Conservation (phyloP, 2,888 invertebrate genomes). For the Chymomyza fuscimana region DNA sequence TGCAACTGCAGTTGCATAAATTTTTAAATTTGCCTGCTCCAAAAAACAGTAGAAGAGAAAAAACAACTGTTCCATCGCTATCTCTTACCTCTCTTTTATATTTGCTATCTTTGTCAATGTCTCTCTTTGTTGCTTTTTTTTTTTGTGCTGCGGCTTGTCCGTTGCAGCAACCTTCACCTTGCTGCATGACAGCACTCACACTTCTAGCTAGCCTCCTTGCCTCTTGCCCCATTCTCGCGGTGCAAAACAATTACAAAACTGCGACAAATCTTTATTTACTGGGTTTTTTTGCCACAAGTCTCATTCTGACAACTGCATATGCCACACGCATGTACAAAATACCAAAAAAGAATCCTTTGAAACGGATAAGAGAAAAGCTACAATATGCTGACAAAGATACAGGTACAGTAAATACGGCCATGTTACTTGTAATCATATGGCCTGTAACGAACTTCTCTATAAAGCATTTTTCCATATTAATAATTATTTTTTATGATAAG, state of each 20-base stretch:
- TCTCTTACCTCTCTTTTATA: not conserved
- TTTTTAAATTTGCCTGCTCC: conserved; percentile 62
- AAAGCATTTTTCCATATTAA: too few species aligned
- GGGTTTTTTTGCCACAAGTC: not conserved
- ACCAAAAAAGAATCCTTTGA: not conserved
- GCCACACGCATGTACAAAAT: not conserved
- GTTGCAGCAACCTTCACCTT: conserved; percentile 71
- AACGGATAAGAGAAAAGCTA: not conserved
- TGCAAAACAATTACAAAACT: conserved; percentile 36
- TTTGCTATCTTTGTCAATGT: conserved; percentile 1
- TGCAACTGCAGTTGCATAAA: conserved; percentile 52
- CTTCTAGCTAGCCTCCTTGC: conserved; percentile 1
- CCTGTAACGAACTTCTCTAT: too few species aligned
- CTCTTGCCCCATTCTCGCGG: conserved; percentile 8
- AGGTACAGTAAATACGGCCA: too few species aligned
- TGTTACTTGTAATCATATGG: too few species aligned
- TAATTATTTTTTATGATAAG: too few species aligned
- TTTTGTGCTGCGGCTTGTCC: conserved; percentile 63
- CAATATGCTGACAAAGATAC: too few species aligned
- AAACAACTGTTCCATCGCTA: not conserved
- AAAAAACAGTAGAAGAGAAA: conserved; percentile 12
- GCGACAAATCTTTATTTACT: conserved; percentile 9
- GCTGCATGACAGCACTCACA: conserved; percentile 42
- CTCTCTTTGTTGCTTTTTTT: conserved; percentile 18
- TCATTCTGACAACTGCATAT: not conserved